Evolutionary conservation across 2,113 vertebrate genomes (phyloP).

Genomic region (Elachura formosa): DNA sequence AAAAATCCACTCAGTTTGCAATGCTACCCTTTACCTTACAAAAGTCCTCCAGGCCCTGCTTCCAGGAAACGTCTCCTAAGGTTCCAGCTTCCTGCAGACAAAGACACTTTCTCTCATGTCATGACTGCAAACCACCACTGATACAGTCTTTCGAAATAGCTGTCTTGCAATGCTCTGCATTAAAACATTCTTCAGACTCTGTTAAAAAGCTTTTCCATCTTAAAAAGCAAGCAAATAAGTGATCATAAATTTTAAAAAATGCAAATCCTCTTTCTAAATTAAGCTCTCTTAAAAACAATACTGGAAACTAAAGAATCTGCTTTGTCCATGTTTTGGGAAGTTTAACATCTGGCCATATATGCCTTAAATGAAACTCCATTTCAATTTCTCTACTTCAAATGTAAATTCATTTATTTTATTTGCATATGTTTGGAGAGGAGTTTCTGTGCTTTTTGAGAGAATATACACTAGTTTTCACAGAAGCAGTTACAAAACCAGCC

Average conservation of each 20-base stretch:
- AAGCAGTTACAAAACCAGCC: not conserved
- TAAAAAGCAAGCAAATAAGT: not conserved
- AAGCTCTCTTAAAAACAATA: not conserved
- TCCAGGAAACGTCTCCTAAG: not conserved
- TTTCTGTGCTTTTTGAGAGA: not conserved
- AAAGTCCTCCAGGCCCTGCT: not conserved
- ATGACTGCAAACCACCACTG: not conserved
- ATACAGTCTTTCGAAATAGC: not conserved
- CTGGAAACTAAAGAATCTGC: not conserved
- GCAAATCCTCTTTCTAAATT: not conserved
- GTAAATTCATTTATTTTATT: not conserved
- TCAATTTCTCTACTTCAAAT: not conserved
- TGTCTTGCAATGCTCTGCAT: not conserved
- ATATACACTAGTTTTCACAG: not conserved
- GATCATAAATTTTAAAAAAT: not conserved
- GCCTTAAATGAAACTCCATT: not conserved
- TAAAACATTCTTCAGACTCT: not conserved
- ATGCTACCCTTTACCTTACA: not conserved
- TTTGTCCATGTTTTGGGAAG: not conserved
- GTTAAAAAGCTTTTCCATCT: not conserved
- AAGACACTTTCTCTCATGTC: not conserved
- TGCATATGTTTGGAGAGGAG: not conserved
- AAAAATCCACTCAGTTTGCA: not conserved
- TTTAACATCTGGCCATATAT: not conserved
- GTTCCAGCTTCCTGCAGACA: not conserved